Evolutionary conservation across 1,140 invertebrate species (phyloP).

Genomic region (Brachionus plicatilis): DNA sequence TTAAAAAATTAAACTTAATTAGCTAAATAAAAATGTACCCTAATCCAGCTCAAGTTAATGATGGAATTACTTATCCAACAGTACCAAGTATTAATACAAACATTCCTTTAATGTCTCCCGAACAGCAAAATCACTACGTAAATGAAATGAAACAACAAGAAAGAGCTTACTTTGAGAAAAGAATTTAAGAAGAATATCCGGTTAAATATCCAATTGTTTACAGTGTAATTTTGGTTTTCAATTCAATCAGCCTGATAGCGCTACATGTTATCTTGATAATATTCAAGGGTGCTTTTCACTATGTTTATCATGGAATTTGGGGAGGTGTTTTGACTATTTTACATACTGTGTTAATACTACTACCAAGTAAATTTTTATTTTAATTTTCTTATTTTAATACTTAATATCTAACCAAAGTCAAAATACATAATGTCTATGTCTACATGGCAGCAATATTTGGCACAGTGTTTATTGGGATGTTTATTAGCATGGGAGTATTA

Average conservation of each 20-base stretch:
- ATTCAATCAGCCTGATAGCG: background rate
- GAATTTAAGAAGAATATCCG: background rate
- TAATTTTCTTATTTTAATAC: background rate
- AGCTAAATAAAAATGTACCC: too few relatives aligned
- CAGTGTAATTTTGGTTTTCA: background rate
- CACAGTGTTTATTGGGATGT: background rate
- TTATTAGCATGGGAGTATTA: background rate
- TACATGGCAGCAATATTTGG: background rate
- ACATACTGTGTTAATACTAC: background rate
- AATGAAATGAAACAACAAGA: background rate
- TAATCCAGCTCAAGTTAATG: too few relatives aligned
- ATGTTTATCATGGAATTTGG: background rate
- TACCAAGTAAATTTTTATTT: background rate
- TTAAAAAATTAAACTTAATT: too few relatives aligned
- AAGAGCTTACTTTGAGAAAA: background rate
- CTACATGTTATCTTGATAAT: background rate
- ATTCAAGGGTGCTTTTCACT: background rate
- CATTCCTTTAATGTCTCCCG: background rate
- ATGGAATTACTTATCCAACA: too few relatives aligned
- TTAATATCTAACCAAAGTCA: background rate
- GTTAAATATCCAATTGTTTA: background rate
- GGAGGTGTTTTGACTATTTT: background rate
- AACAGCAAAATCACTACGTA: background rate
- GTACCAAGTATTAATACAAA: too few relatives aligned
- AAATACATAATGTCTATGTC: background rate